Conservation (phyloP, 2,888 invertebrate genomes). For the Darwinula stevensoni region DNA sequence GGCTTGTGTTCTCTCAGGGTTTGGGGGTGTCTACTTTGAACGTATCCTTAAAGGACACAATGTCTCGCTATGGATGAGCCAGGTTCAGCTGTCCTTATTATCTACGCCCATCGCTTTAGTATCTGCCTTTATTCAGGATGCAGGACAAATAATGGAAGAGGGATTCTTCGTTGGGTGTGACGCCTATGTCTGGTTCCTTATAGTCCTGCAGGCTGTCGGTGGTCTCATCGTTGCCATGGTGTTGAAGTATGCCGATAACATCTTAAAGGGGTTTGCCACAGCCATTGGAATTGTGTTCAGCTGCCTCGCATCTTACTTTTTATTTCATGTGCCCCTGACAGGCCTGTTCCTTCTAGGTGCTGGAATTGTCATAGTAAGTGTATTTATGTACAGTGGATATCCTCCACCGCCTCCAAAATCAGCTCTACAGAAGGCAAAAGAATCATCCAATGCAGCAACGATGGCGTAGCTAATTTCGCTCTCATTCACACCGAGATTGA, state of each 20-base stretch:
- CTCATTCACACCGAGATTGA: no score
- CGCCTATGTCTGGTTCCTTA: slow-evolving; percentile 19
- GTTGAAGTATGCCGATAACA: slow-evolving; percentile 26
- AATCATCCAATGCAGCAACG: no score
- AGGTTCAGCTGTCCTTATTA: slow-evolving; percentile 22
- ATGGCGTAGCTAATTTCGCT: no score
- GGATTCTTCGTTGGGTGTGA: slow-evolving; percentile 24
- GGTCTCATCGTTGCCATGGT: slow-evolving; percentile 24
- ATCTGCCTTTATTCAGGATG: slow-evolving; percentile 14
- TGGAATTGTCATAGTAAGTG: slow-evolving; percentile 19
- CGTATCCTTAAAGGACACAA: slow-evolving; percentile 19
- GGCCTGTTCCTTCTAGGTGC: slow-evolving; percentile 20
- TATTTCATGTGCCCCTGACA: slow-evolving; percentile 20
- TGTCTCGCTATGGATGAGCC: slow-evolving; percentile 15
- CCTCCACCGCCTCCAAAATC: no score
- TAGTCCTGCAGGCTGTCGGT: slow-evolving; percentile 20
- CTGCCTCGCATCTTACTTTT: slow-evolving; percentile 20
- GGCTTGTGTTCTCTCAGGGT: slow-evolving; percentile 22
- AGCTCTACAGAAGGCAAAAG: no score
- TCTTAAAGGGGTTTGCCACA: slow-evolving; percentile 24
- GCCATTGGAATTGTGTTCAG: slow-evolving; percentile 23
- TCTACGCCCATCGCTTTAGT: slow-evolving; percentile 19
- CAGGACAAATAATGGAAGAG: slow-evolving; percentile 11
- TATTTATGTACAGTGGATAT: slow-evolving; percentile 18
- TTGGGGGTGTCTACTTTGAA: slow-evolving; percentile 25